Conservation (phyloP, 1,140 invertebrate genomes). For the Leptinotarsa defecta region DNA sequence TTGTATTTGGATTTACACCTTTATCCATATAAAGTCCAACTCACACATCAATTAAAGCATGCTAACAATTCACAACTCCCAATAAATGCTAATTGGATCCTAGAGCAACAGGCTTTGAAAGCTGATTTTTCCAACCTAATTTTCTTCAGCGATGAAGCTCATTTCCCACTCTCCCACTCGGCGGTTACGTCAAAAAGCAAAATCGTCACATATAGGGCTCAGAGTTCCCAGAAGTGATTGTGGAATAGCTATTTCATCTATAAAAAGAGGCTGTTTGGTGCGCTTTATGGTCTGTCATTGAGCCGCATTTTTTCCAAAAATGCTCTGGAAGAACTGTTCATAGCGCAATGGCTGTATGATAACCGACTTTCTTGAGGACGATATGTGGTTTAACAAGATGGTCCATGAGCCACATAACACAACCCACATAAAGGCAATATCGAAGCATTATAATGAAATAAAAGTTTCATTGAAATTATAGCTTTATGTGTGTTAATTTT, state of each 20-base stretch:
- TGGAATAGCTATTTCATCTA: constrained; percentile 9
- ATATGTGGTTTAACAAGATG: too few species aligned
- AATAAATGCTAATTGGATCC: neutral
- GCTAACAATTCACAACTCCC: neutral
- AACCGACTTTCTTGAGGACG: too few species aligned
- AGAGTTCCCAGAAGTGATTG: neutral
- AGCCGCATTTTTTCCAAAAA: constrained; percentile 20
- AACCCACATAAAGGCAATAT: too few species aligned
- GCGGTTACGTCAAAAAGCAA: neutral
- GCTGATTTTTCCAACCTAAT: constrained; percentile 15
- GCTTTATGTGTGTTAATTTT: too few species aligned
- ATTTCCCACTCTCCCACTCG: neutral
- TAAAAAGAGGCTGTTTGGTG: constrained; percentile 29
- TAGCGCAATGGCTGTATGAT: too few species aligned
- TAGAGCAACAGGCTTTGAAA: neutral
- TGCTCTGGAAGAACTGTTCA: too few species aligned
- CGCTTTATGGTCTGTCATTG: constrained; percentile 28
- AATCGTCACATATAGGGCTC: neutral
- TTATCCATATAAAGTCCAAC: neutral
- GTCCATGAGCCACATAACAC: too few species aligned
- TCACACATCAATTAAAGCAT: neutral
- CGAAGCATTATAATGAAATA: too few species aligned
- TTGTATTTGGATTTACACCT: too few species aligned
- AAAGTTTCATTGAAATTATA: too few species aligned
- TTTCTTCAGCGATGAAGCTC: constrained; percentile 12